Percentiles rank a stretch among this genome's conserved stretches.
Evolutionary conservation across 1,140 invertebrate genomes (phyloP).

Genomic region (Temnothorax nylanderi): DNA sequence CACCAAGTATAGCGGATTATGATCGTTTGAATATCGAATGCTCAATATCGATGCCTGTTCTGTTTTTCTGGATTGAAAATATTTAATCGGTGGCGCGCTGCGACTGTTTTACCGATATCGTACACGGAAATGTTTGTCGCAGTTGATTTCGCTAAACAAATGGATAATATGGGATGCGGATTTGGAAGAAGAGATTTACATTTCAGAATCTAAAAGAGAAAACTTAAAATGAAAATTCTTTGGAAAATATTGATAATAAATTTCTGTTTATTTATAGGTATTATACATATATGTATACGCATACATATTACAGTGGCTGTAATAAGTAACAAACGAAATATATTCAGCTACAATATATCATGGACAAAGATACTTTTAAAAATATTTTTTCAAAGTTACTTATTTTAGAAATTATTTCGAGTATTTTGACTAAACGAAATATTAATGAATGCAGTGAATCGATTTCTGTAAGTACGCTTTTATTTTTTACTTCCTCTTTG

Average conservation of each 20-base stretch:
- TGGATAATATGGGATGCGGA: background rate
- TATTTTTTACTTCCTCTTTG: background rate
- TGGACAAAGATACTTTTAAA: background rate
- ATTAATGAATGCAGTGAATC: background rate
- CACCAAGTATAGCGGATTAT: background rate
- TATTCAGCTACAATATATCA: background rate
- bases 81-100: background rate
- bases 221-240: background rate
- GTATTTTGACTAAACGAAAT: background rate
- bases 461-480: background rate
- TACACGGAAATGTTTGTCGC: background rate
- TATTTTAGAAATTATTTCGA: constrained; percentile 8
- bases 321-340: background rate
- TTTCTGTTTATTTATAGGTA: background rate
- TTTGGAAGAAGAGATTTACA: background rate
- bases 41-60: constrained; percentile 6
- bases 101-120: background rate
- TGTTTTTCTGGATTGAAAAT: constrained; percentile 13
- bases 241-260: background rate
- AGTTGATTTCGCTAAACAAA: background rate
- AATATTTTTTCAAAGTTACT: background rate
- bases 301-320: background rate
- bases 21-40: constrained; percentile 44
- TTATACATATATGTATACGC: background rate
- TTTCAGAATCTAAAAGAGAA: background rate